Conservation (phyloP, 2,797 vertebrate species). For the Lacerta bilineata region DNA sequence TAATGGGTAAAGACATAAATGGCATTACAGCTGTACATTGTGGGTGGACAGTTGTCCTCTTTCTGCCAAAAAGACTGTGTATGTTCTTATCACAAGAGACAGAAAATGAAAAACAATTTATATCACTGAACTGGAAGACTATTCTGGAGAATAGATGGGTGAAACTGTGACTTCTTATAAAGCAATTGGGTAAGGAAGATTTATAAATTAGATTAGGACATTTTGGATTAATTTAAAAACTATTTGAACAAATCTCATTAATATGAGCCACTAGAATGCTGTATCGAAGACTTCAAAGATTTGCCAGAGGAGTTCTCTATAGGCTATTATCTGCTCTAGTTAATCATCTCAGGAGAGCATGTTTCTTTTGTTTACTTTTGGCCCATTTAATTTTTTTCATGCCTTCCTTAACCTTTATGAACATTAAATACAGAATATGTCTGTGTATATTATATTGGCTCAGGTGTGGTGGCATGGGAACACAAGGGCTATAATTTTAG, state of each 20-base stretch:
- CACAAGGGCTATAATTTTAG: constrained; percentile 16
- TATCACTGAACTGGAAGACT: constrained; percentile 30
- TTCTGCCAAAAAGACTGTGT: not conserved
- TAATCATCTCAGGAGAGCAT: constrained; percentile 69
- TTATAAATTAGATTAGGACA: constrained; percentile 65
- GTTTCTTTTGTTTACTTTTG: constrained; percentile 75
- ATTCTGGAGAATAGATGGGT: constrained; percentile 18
- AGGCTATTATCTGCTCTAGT: constrained; percentile 73
- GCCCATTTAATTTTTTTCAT: constrained; percentile 68
- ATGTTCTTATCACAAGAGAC: not conserved
- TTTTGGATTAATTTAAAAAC: constrained; percentile 64
- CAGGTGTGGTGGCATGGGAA: constrained; percentile 56
- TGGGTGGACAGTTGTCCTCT: not conserved
- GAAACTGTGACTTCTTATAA: constrained; percentile 49
- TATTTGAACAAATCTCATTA: constrained; percentile 74
- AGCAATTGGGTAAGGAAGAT: constrained; percentile 59
- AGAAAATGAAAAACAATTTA: not conserved
- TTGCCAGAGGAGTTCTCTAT: constrained; percentile 71
- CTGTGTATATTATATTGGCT: constrained; percentile 61
- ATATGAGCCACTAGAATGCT: constrained; percentile 64
- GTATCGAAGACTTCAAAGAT: constrained; percentile 72
- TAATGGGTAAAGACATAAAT: not conserved
- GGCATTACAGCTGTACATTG: not conserved
- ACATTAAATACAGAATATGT: constrained; percentile 17
- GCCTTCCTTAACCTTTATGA: constrained; percentile 55